Evolutionary conservation across 2,113 vertebrate genomes (phyloP), one percentile per base, ranked within the genome.

Genomic region (Etia nguti): DNA sequence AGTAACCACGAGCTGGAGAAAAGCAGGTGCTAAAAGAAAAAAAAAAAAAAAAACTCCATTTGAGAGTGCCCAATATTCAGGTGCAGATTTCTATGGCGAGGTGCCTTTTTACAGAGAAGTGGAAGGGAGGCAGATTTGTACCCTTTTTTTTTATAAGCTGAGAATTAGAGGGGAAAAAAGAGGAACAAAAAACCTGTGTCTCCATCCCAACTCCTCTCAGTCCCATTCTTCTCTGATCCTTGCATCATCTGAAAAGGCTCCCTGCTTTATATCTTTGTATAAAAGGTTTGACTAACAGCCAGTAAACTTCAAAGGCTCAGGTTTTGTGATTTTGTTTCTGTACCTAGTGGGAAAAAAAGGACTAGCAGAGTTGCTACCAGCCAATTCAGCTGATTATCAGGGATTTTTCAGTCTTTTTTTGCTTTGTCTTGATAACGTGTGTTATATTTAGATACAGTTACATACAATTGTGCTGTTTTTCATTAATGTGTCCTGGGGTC

Each of bases 11-110:
- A 82, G 70, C 77, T 43, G 56, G 62, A 83, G 83, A 77, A 90
- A 87, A 92, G 85, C 89, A 92, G 90, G 91, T 92, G 80, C 60
- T 54, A 54, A 80, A 59, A 46, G 34, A 55, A 26, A 43, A 12
- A 54, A n/a, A 29, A 16, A 43, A 50, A 29, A 6, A 8, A 0
- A 13, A 62, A 38, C 18, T 38, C 52, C 54, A 11, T 68, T 11
- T 70, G 48, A 84, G 46, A 79, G 55, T 54, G 16, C 60, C 34
- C 34, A 22, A 82, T 29, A 38, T 29, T 79, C 79, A 81, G 80
- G 75, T 77, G 26, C 57, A 80, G 52, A 81, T 75, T 52, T 80
- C 79, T 52, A 41, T 55, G 81, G 31, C 57, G 7, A 6, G 68
- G 68, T 57, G 18, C 20, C 57, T 79, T 90, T 59, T 60, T 36